A percentile compares a stretch with the other conserved stretches of the same genome.
Evolutionary conservation across 2,113 vertebrate species (phyloP).

Genomic region (Opisthocomus hoazin): DNA sequence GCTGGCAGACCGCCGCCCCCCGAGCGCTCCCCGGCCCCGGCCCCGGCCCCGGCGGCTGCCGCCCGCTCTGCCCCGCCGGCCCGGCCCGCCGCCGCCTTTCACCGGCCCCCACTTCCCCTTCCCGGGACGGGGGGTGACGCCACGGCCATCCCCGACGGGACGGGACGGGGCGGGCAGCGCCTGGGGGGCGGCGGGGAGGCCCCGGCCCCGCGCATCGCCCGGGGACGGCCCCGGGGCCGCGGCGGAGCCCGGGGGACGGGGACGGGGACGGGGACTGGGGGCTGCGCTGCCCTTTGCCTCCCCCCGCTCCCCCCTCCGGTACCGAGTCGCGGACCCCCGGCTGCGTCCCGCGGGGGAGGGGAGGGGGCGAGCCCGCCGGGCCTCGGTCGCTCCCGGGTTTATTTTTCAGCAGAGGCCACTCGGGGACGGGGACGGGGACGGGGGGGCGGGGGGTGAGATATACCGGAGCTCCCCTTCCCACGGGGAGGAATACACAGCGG

Average conservation of each 20-base stretch:
- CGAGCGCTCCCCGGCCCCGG: background rate
- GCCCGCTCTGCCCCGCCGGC: background rate
- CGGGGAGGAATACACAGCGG: too few species aligned
- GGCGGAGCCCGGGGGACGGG: background rate
- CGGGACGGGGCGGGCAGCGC: background rate
- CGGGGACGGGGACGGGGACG: too few species aligned
- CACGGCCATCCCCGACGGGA: background rate
- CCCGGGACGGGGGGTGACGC: background rate
- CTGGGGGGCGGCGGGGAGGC: background rate
- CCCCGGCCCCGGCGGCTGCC: background rate
- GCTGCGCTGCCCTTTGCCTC: too few species aligned
- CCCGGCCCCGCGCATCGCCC: background rate
- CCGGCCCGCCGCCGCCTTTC: conserved; percentile 24
- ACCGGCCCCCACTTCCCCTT: conserved; percentile 13
- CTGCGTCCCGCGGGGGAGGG: background rate
- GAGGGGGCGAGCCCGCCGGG: background rate
- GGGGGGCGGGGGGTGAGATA: rapidly evolving
- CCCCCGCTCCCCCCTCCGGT: background rate
- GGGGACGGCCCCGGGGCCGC: background rate
- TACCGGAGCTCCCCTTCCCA: background rate
- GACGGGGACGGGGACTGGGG: too few species aligned
- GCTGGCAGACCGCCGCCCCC: background rate
- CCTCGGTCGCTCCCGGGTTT: background rate
- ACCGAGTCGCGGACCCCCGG: background rate
- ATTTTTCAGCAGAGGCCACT: background rate